Conservation (phyloP, 1,140 invertebrate genomes). For the Pentalonia nigronervosa region DNA sequence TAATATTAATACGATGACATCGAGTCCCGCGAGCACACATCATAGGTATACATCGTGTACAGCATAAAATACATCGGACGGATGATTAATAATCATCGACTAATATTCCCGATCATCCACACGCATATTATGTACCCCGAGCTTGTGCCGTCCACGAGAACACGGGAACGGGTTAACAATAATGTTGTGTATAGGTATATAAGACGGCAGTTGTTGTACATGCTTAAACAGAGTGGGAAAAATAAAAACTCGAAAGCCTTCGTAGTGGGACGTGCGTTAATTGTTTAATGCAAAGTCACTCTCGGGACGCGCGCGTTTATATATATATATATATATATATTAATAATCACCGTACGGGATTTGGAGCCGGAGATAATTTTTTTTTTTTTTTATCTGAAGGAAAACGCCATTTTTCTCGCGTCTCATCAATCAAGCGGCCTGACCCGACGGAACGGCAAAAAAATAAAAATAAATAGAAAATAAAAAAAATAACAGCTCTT, state of each 20-base stretch:
- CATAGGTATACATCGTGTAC: no score
- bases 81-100: conserved; percentile 25
- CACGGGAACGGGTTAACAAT: background rate
- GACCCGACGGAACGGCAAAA: conserved; percentile 32
- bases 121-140: no score
- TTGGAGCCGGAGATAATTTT: background rate
- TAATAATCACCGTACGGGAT: background rate
- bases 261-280: conserved; percentile 35
- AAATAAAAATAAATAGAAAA: background rate
- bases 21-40: background rate
- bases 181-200: background rate
- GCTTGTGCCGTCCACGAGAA: background rate
- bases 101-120: conserved; percentile 42
- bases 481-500: conserved; percentile 13
- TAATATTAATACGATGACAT: conserved; percentile 11
- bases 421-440: conserved; percentile 36
- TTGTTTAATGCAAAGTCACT: conserved; percentile 53
- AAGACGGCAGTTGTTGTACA: no score
- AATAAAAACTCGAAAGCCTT: background rate
- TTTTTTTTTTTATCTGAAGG: conserved; percentile 27
- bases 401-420: conserved; percentile 34
- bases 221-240: background rate
- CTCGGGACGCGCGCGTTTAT: background rate
- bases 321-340: background rate
- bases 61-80: background rate